These are phyloP conservation scores for Luehdorfia chinensis DNA, from an alignment of 1,140 invertebrate species.

Conservation along the genomic window DNA sequence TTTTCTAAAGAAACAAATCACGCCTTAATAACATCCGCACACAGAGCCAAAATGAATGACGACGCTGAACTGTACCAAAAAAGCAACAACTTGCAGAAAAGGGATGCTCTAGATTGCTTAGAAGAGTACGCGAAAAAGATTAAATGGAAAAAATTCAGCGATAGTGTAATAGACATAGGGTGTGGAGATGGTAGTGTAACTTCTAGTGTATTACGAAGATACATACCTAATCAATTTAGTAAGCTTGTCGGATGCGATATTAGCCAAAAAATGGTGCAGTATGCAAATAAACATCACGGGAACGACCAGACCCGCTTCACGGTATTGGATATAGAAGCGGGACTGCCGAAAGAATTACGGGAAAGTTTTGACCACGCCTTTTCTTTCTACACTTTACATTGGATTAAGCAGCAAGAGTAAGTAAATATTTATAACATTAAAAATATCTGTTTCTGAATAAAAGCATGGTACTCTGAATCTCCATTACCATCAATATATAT, in stretches of 20 bases:
- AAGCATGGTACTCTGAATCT: too few species aligned
- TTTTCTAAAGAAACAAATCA: neutral
- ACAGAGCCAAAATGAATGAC: slow-evolving; percentile 78
- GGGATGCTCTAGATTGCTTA: slow-evolving; percentile 82
- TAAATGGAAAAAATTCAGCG: slow-evolving; percentile 77
- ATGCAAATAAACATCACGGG: slow-evolving; percentile 78
- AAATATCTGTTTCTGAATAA: too few species aligned
- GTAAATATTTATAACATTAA: slow-evolving; percentile 37
- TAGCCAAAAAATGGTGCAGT: slow-evolving; percentile 84
- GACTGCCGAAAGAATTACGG: slow-evolving; percentile 70
- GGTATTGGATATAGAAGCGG: slow-evolving; percentile 81
- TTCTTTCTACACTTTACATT: slow-evolving; percentile 90
- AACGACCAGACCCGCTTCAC: slow-evolving; percentile 78
- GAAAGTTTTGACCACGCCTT: slow-evolving; percentile 84
- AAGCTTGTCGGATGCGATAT: slow-evolving; percentile 82
- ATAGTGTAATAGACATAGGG: slow-evolving; percentile 85
- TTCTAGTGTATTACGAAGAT: slow-evolving; percentile 80
- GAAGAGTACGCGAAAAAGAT: slow-evolving; percentile 80
- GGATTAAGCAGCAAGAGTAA: slow-evolving; percentile 86
- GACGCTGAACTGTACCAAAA: slow-evolving; percentile 80
- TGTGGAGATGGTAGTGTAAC: slow-evolving; percentile 88
- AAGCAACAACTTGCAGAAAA: slow-evolving; percentile 82
- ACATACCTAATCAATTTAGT: slow-evolving; percentile 77
- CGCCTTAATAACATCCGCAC: neutral
- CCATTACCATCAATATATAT: too few species aligned